Evolutionary conservation across 2,797 vertebrate genomes (phyloP), one percentile per base, ranked within the genome.

Genomic region (Pogoniulus pusillus): DNA sequence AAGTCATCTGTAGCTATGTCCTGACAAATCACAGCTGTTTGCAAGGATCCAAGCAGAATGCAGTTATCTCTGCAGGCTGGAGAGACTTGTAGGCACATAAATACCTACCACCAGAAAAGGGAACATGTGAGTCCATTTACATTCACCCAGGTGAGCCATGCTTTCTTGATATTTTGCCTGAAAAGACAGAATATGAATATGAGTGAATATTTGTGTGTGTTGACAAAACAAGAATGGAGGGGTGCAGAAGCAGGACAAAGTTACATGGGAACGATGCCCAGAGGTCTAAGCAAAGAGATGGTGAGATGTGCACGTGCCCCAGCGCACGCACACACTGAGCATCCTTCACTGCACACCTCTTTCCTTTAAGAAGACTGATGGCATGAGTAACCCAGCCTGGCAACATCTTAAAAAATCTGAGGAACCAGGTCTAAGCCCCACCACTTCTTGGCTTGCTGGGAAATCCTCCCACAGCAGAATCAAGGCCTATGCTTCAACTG

Each of bases 21-120:
- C 54, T 30, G 49, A 27, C 26, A 26, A 45, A 39, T 79, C 62
- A 66, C 15, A 71, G 60, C 18, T 6, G 8, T 63, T 49, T 83
- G 26, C 64, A 54, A 76, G 63, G n/a, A 68, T 64, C 43, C 49
- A 77, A 70, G 66, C n/a, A 73, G 85, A 69, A 4, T 16, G 14
- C 24, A 39, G 30, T 34, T 65, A 26, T 43, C 37, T 82, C 57
- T 64, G 75, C 49, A 59, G 4, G 1, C 39, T 63, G 26, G 18
- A 54, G 60, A 76, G 15, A 55, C 29, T 4, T 10, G n/a, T 49
- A 12, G 4, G 1, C 30, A 64, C n/a, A 24, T 23, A 77, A 86
- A 94, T 73, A 97, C 98, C 96, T 97, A 99, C 99, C 97, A 99
- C 96, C 83, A 99, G 94, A 53, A 98, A 97, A 9, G 98, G 98